These are phyloP conservation scores for Pycnonotus jocosus DNA, from an alignment of 2,113 vertebrate species.

Conservation along the genomic window DNA sequence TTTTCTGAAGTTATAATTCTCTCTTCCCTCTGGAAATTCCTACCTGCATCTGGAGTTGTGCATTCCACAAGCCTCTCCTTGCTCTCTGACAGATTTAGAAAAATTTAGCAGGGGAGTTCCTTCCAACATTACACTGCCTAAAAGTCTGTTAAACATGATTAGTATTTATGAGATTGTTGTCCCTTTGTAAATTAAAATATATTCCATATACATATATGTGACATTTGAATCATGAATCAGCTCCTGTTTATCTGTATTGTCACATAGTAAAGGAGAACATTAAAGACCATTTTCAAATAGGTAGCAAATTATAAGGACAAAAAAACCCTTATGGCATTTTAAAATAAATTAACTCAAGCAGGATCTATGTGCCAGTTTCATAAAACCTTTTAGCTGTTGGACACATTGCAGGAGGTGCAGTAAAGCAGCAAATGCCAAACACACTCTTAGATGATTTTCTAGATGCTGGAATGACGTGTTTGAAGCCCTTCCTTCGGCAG, in stretches of 20 bases:
- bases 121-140: not conserved
- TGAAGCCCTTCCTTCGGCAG: not conserved
- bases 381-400: not conserved
- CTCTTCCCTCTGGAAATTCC: not conserved
- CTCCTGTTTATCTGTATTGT: not conserved
- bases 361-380: not conserved
- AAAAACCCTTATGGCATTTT: not conserved
- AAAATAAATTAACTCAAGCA: not conserved
- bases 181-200: not conserved
- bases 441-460: not conserved
- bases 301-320: not conserved
- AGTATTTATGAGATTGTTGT: not conserved
- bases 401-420: not conserved
- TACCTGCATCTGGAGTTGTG: not conserved
- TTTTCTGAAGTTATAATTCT: not conserved
- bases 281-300: not conserved
- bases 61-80: not conserved
- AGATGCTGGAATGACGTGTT: not conserved
- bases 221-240: not conserved
- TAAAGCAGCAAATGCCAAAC: not conserved
- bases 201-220: not conserved
- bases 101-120: not conserved
- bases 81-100: not conserved
- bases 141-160: not conserved
- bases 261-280: not conserved